Evolutionary conservation across 2,888 invertebrate genomes (phyloP).

Genomic region (Zhuqinia jingwanae): DNA sequence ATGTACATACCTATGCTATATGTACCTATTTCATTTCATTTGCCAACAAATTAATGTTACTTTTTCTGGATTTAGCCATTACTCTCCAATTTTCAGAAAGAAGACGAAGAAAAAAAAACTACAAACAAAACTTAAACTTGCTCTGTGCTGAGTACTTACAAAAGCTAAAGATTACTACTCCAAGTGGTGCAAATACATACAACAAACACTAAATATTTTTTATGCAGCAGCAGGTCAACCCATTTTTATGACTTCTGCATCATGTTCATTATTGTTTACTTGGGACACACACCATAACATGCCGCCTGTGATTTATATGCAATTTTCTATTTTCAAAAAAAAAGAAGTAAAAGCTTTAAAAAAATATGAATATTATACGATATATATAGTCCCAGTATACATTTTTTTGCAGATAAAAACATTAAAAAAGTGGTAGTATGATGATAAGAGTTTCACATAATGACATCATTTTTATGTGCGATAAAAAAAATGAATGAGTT

Average conservation of each 20-base stretch:
- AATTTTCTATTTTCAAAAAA: conserved; percentile 4
- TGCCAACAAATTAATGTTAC: conserved; percentile 42
- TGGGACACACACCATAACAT: not conserved
- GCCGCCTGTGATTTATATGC: conserved; percentile 13
- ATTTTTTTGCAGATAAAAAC: conserved; percentile 37
- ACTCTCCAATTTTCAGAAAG: conserved; percentile 10
- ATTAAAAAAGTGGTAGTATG: conserved; percentile 38
- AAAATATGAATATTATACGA: not conserved
- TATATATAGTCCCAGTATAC: not conserved
- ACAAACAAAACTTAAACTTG: conserved; percentile 38
- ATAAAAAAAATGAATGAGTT: conserved; percentile 33
- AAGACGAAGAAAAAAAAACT: not conserved
- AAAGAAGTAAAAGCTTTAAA: not conserved
- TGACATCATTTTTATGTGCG: conserved; percentile 32
- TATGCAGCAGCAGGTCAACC: conserved; percentile 27
- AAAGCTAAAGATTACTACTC: not conserved
- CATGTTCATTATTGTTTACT: conserved; percentile 26
- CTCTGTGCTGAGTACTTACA: not conserved
- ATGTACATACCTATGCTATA: no score
- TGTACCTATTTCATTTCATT: not conserved
- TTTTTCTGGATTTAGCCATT: conserved; percentile 1
- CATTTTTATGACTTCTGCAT: conserved; percentile 45
- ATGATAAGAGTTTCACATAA: conserved; percentile 38
- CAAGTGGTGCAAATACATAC: not conserved
- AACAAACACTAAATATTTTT: not conserved